Base-by-base conservation (phyloP, 2,888 invertebrate genomes). In the Nemotelus pantherinus region DNA sequence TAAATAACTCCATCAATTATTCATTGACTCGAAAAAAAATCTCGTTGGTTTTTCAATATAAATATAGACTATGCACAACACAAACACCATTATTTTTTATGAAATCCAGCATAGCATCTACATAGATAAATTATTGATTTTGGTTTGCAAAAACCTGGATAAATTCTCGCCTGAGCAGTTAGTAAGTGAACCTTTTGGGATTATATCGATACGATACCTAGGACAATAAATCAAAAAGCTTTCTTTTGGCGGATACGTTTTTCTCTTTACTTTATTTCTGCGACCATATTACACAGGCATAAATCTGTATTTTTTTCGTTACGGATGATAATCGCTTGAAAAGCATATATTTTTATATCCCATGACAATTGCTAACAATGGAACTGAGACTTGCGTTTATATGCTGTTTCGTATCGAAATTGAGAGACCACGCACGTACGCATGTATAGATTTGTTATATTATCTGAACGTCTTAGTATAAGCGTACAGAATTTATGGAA, bases 311-410 rank as follows among this genome's bases (percentile, higher is more conserved):
- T 48, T 67, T 25, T 67, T 67, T 50, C 67, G 67, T 48, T 67
- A 50, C 67, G 67, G 50, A 67, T 67, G 67, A 67, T 67, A 48
- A 67, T 67, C 67, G 50, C 67, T 67, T 67, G 47, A 43, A 25
- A n/a, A 48, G 25, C 39, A 50, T 39, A 48, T 50, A 50, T 25
- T 67, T 67, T n/a, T 50, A 48, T 47, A 25, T 39, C 44, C n/a
- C 48, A 67, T 48, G 44, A 48, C 67, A 67, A 67, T 67, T 67
- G 25, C 25, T 25, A 25, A 25, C 25, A 25, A 25, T 25, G 25
- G 25, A 25, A 25, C 25, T 25, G 25, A 25, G 25, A 25, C 1
- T 25, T 25, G 25, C 25, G 25, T 25, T 25, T 25, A 25, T 25
- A 25, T 25, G 25, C 25, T 25, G n/a, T 25, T 25, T 25, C 25